phyloP scores from a whole-genome alignment of 2,888 invertebrate genomes.

The Apeira syringaria region DNA sequence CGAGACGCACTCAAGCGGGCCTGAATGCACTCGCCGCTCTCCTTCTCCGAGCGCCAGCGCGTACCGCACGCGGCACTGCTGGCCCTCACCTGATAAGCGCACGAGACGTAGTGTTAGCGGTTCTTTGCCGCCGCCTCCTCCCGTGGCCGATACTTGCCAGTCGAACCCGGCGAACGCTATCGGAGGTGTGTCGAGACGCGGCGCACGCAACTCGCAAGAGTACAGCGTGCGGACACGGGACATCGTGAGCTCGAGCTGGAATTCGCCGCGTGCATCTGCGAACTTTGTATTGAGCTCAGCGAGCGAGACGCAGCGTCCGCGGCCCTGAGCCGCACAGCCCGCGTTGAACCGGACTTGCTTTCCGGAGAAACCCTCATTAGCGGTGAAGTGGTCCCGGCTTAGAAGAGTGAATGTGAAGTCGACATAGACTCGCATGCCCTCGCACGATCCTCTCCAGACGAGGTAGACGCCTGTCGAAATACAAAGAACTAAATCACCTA shows the following conservation, averaged over 20 bases:
- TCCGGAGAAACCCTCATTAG: slow-evolving; percentile 91
- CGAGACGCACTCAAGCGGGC: slow-evolving; percentile 87
- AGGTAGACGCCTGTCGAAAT: slow-evolving; percentile 88
- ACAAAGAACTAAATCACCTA: not conserved
- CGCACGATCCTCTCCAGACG: slow-evolving; percentile 90
- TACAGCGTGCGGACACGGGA: slow-evolving; percentile 89
- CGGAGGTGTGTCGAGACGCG: slow-evolving; percentile 78
- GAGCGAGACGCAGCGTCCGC: slow-evolving; percentile 88
- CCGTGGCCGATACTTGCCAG: slow-evolving; percentile 89
- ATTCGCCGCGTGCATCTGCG: slow-evolving; percentile 91
- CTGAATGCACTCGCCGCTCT: slow-evolving; percentile 86
- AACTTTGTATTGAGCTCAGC: slow-evolving; percentile 88
- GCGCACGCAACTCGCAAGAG: slow-evolving; percentile 87
- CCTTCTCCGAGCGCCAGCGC: slow-evolving; percentile 87
- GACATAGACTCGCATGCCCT: slow-evolving; percentile 89
- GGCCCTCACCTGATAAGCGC: slow-evolving; percentile 91
- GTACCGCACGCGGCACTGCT: slow-evolving; percentile 90
- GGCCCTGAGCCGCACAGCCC: slow-evolving; percentile 89
- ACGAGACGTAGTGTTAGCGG: slow-evolving; percentile 83
- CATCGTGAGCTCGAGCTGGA: slow-evolving; percentile 91
- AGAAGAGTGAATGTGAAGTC: slow-evolving; percentile 92
- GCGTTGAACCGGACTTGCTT: slow-evolving; percentile 88
- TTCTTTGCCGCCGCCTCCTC: slow-evolving; percentile 85
- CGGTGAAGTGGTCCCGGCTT: slow-evolving; percentile 92
- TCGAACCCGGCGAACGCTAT: slow-evolving; percentile 93